phyloP scores from a whole-genome alignment of 2,797 vertebrate species.

The Anguilla megastoma region DNA sequence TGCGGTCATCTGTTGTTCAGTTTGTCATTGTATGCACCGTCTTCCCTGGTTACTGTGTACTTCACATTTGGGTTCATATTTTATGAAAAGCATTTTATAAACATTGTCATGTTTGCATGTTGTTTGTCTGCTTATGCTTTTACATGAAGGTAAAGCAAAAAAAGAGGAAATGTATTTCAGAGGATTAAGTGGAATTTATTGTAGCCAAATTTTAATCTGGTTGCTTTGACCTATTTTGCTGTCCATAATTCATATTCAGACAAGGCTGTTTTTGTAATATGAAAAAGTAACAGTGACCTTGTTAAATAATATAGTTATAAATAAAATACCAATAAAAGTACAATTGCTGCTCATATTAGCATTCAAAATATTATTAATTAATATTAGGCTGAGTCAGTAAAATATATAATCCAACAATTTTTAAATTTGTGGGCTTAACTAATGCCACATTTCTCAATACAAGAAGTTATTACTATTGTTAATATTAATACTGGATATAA shows the following conservation, averaged over 20 bases:
- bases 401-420: not conserved
- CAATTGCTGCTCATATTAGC: not conserved
- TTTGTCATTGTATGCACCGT: not conserved
- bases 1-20: too few species aligned
- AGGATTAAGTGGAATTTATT: constrained; percentile 43
- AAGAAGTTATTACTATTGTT: not conserved
- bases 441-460: not conserved
- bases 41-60: too few species aligned
- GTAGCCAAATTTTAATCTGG: constrained; percentile 31
- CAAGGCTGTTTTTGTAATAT: not conserved
- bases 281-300: not conserved
- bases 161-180: constrained; percentile 20
- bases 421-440: not conserved
- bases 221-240: constrained; percentile 31
- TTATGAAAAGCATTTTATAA: not conserved
- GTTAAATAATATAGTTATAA: not conserved
- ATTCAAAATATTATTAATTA: too few species aligned
- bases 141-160: not conserved
- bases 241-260: constrained; percentile 9
- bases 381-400: not conserved
- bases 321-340: not conserved
- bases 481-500: not conserved
- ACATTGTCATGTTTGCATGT: not conserved
- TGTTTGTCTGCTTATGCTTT: constrained; percentile 6
- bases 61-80: not conserved